Base-by-base conservation (phyloP, 2,113 vertebrate genomes). In the Dipodomys stephensi region DNA sequence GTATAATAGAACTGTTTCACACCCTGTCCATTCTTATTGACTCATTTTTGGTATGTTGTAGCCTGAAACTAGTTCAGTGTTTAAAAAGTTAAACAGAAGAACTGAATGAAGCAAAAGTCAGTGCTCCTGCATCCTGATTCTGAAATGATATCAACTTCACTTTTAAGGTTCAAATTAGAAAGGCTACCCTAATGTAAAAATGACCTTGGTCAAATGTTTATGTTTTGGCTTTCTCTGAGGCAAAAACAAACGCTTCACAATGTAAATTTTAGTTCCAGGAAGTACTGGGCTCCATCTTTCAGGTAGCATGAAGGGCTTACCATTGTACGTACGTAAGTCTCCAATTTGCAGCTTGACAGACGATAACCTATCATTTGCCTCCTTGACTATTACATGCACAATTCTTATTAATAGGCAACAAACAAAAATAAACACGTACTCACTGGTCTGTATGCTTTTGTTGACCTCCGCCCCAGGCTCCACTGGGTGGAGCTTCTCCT, bases 211-310 rank as follows among this genome's bases (percentile, higher is more conserved):
- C 68, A 89, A 86, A 76, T 10, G 65, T 44, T 68, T 79, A 25
- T 22, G 46, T 73, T 86, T 92, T 49, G 8, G 19, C 68, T 73
- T 74, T 44, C 83, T 87, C 25, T 62, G n/a, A 74, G 35, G 22
- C 27, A 74, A 69, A 32, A 68, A 39, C 46, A 82, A 72, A 44
- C 68, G 15, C 81, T 67, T 88, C 84, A 85, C 39, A 65, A 67
- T 22, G 22, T 81, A 77, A 87, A 72, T 62, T 53, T 57, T 32
- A 27, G 91, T 89, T 88, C 23, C 65, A 94, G 80, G 69, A 91
- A 73, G 60, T 53, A 35, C 8, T 39, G 68, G 18, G 22, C n/a
- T 9, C 64, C 35, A 78, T 46, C 28, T 35, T 82, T 12, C 6
- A 77, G 11, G 68, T 18, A 84, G 28, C n/a, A 92, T 0, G 39